A percentile compares a stretch with the other conserved stretches of the same genome.
Evolutionary conservation across 2,797 vertebrate genomes (phyloP).

Genomic region (Spea hammondii): DNA sequence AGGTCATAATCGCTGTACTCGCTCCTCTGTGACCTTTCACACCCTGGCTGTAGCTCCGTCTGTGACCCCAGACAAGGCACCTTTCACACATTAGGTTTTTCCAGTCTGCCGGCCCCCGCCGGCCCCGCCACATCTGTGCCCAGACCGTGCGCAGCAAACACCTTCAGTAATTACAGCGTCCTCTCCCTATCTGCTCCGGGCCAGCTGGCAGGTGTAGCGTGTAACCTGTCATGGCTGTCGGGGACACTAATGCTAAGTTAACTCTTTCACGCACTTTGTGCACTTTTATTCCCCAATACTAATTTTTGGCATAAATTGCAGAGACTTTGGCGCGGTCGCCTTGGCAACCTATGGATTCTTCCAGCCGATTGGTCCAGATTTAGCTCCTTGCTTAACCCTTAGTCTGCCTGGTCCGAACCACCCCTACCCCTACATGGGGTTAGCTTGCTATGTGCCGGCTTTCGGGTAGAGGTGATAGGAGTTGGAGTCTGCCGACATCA

Average conservation of each 20-base stretch:
- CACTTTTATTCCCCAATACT: not conserved
- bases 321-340: too few species aligned
- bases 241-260: not conserved
- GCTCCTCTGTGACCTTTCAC: slow-evolving; percentile 48
- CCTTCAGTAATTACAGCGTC: slow-evolving; percentile 29
- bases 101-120: slow-evolving; percentile 25
- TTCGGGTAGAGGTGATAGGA: too few species aligned
- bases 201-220: slow-evolving; percentile 16
- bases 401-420: too few species aligned
- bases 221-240: not conserved
- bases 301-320: not conserved
- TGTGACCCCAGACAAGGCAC: slow-evolving; percentile 51
- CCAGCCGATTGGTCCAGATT: too few species aligned
- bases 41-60: slow-evolving; percentile 38
- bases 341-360: too few species aligned
- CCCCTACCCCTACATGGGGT: too few species aligned
- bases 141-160: slow-evolving; percentile 22
- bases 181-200: not conserved
- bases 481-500: too few species aligned
- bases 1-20: not conserved
- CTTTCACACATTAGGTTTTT: slow-evolving; percentile 42
- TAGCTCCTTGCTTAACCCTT: too few species aligned
- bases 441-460: too few species aligned
- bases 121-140: slow-evolving; percentile 26
- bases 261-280: not conserved